Base-by-base conservation (phyloP, 2,888 invertebrate species). In the Tolmerus cingulatus region DNA sequence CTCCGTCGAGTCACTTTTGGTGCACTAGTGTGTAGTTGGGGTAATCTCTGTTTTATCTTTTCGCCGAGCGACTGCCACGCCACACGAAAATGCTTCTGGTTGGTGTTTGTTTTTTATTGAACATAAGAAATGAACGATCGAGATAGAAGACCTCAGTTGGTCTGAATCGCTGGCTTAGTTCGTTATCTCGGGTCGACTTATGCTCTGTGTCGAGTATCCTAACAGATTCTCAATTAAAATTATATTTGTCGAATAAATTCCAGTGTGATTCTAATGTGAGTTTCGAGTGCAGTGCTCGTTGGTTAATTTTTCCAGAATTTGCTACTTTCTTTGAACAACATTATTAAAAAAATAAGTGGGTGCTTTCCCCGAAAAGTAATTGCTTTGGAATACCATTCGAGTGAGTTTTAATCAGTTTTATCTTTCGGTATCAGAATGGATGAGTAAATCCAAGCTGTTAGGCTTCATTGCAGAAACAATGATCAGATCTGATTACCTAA, bases 101-200 rank as follows among this genome's bases (percentile, higher is more conserved):
- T 85, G 30, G 46, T 85, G 43, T 74, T 85, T 85, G 43, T 85
- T 85, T 74, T 66, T 37, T 81, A 23, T 87, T 66, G 74, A 78
- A 74, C 87, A 66, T 87, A 87, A 87, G 87, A 87, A 79, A 81
- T 51, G 40, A 34, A 81, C 66, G 79, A 87, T 78, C 79, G 43
- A n/a, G 30, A 79, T 57, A 66, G 57, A 74, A 43, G 51, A 81
- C 43, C 74, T 87, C 87, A 87, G 87, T 85, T 85, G 85, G 85
- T 74, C 30, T 85, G 46, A 74, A 74, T 43, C 85, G 74, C 46
- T 85, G 57, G 82, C 34, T 82, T 55, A 55, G 82, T 66, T 66
- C 57, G 57, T 34, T 82, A 82, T 46, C 51, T 57, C 37, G 82
- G 23, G 82, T 57, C 82, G 66, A 84, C 66, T 57, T 66, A 8